Evolutionary conservation across 1,140 invertebrate genomes (phyloP), one percentile per base, ranked within the genome.

Genomic region (Calephelis virginiensis): DNA sequence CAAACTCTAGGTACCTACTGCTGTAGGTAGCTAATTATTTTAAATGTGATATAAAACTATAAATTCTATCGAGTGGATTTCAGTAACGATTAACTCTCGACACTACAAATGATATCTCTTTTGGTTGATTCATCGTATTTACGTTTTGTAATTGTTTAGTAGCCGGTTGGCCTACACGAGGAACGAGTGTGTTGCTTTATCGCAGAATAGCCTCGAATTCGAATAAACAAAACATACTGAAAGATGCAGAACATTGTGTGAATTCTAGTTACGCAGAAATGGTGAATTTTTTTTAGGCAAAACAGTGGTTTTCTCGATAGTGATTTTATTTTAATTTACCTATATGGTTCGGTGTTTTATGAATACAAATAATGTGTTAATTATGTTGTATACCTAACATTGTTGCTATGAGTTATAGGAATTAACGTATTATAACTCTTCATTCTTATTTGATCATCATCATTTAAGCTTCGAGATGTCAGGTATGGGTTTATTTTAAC

Each of bases 91-190:
- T 28, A 28, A 28, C 28, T 28, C 14, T 10, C 14, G 8, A 17
- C 0, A 10, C 17, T 53, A 17, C 9, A 17, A 6, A 8, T 53
- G 50, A 28, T 53, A 53, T 9, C 14, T 17, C 50, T 17, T 53
- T 17, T 53, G 17, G 50, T 53, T 53, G 50, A 53, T 28, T 53
- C 17, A 53, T 9, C n/a, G 9, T 53, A 10, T 53, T 53, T 53
- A 53, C 50, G 50, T 53, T 53, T 53, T 53, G 14, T 53, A 53
- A 53, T 53, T 53, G 50, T 53, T 53, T 53, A 53, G 50, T 53
- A 17, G 50, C 50, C 50, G 50, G 50, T 17, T 53, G 50, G 50
- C 50, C 14, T 28, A 53, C 50, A 12, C 8, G 8, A 17, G 11
- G 50, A 11, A 17, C 50, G 50, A 53, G 17, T 53, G 50, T 53